Conservation (phyloP, 2,797 vertebrate genomes). For the Phrynocephalus forsythii region DNA sequence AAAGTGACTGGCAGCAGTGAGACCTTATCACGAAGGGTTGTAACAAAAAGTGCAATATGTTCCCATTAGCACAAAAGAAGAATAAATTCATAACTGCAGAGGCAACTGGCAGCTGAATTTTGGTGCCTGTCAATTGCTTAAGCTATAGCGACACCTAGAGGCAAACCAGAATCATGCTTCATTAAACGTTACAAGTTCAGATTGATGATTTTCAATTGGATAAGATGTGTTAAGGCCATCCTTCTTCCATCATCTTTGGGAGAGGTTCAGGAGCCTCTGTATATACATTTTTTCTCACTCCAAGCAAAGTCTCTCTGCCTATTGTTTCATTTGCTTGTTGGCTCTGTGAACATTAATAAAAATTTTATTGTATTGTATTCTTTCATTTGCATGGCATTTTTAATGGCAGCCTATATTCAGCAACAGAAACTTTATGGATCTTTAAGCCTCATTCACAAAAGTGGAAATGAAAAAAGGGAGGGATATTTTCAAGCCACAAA, state of each 20-base stretch:
- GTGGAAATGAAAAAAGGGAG: no score
- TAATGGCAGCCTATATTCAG: background rate
- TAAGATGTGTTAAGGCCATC: background rate
- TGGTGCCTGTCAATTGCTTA: slow-evolving; percentile 21
- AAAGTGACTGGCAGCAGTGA: slow-evolving; percentile 4
- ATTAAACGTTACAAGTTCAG: background rate
- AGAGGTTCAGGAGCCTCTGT: no score
- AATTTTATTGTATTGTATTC: background rate
- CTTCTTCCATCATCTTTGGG: background rate
- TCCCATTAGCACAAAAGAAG: slow-evolving; percentile 51
- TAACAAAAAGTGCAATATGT: slow-evolving; percentile 5
- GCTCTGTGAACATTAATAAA: no score
- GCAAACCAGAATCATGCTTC: background rate
- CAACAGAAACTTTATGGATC: background rate
- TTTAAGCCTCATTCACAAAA: background rate
- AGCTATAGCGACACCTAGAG: slow-evolving; percentile 70
- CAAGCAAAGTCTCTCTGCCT: background rate
- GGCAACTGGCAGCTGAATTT: no score
- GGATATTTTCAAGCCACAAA: no score
- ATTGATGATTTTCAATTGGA: background rate
- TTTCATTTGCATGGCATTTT: background rate
- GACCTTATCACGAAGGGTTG: slow-evolving; percentile 35
- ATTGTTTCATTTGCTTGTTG: background rate
- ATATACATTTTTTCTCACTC: no score
- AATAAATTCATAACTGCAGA: slow-evolving; percentile 24